phyloP scores from a whole-genome alignment of 2,113 vertebrate species.

The Elaphurus davidianus region DNA sequence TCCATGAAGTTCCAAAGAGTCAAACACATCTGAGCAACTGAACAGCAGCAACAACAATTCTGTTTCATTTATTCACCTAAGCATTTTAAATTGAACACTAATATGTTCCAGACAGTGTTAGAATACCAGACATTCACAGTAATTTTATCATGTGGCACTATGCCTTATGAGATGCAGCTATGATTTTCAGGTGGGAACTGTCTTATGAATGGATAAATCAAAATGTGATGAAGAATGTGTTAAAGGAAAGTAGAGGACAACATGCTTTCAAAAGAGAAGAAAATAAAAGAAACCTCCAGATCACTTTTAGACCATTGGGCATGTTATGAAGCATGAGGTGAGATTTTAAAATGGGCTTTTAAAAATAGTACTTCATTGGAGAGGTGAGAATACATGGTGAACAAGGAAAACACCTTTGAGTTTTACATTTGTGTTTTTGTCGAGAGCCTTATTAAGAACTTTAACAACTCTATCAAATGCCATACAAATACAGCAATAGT shows the following conservation, averaged over 20 bases:
- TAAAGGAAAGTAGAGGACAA: background rate
- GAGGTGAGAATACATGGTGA: background rate
- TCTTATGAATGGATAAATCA: background rate
- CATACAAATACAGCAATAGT: background rate
- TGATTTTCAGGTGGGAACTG: background rate
- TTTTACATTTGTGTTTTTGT: background rate
- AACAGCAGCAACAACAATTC: background rate
- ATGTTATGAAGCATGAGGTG: background rate
- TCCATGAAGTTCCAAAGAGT: background rate
- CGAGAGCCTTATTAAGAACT: background rate
- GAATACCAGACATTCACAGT: background rate
- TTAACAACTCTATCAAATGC: background rate
- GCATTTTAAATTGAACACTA: background rate
- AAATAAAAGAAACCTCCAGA: background rate
- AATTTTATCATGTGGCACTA: background rate
- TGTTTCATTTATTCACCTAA: background rate
- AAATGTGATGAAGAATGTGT: background rate
- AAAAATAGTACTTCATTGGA: background rate
- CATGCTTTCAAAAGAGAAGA: background rate
- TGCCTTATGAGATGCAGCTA: background rate
- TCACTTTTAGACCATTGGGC: background rate
- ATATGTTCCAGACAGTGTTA: background rate
- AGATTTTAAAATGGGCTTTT: background rate
- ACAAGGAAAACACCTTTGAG: background rate
- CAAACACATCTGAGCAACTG: background rate